Conservation (phyloP, 23 tunicate genomes). For the Clavelina lepadiformis region DNA sequence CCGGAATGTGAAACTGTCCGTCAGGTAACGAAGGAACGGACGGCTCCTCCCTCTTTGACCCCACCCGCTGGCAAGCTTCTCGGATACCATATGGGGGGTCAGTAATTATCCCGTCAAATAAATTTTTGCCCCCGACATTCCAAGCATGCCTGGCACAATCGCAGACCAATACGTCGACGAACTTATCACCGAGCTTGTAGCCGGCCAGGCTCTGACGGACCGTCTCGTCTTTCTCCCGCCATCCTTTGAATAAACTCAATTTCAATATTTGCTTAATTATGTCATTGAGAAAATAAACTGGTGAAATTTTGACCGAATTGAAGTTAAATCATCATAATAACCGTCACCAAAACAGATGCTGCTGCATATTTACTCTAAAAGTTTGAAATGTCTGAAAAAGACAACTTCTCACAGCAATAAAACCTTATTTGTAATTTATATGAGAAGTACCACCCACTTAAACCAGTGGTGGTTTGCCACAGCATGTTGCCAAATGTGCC, state of each 20-base stretch:
- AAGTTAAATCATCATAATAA: too few species aligned
- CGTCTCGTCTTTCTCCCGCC: slow-evolving; percentile 77
- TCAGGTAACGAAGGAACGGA: slow-evolving; percentile 20
- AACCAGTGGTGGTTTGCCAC: too few species aligned
- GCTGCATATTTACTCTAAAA: too few species aligned
- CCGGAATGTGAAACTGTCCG: slow-evolving; percentile 74
- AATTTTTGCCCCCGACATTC: slow-evolving; percentile 19
- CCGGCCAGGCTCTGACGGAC: slow-evolving; percentile 53
- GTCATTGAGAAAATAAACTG: too few species aligned
- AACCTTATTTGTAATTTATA: too few species aligned
- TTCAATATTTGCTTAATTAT: too few species aligned
- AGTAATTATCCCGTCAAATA: slow-evolving; percentile 96
- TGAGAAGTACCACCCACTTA: too few species aligned
- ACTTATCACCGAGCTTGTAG: slow-evolving; percentile 44
- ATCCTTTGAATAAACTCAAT: slow-evolving; percentile 27
- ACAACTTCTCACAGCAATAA: too few species aligned
- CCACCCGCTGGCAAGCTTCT: slow-evolving; percentile 73
- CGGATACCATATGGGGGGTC: slow-evolving; percentile 99
- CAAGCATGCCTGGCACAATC: slow-evolving; percentile 86
- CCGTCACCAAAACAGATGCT: too few species aligned
- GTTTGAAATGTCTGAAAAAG: too few species aligned
- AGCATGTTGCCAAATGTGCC: too few species aligned
- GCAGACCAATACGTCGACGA: slow-evolving; percentile 65
- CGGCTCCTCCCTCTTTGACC: slow-evolving; percentile 30
- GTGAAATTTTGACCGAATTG: too few species aligned